Evolutionary conservation across 2,888 invertebrate genomes (phyloP).

Genomic region (Mesorhabditis spiculigera): DNA sequence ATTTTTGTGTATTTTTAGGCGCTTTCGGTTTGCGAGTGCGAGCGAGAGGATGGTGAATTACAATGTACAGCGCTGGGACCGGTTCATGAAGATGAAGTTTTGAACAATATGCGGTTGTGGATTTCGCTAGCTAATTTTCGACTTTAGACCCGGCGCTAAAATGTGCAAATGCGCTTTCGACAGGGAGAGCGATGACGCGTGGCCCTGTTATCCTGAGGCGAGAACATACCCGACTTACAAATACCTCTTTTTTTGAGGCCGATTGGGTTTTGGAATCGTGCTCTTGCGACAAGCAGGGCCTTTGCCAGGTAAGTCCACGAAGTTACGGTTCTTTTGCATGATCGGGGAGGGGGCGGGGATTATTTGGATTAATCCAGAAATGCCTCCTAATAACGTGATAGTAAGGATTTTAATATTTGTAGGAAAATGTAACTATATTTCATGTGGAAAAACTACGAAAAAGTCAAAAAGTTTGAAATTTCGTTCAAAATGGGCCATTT

Average conservation of each 20-base stretch:
- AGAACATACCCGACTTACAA: background rate
- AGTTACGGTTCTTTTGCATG: too few relatives aligned
- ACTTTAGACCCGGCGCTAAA: constrained; percentile 15
- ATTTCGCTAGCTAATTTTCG: background rate
- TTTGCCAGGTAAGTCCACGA: constrained; percentile 16
- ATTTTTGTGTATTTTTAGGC: constrained; percentile 11
- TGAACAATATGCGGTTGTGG: background rate
- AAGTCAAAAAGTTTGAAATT: too few relatives aligned
- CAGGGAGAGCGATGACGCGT: constrained; percentile 37
- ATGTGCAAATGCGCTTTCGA: constrained; percentile 53
- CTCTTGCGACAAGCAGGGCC: constrained; percentile 35
- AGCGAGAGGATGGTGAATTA: constrained; percentile 9
- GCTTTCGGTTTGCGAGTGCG: constrained; percentile 30
- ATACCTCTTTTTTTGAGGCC: background rate
- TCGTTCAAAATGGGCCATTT: too few relatives aligned
- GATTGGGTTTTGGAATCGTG: constrained; percentile 27
- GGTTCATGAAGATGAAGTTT: background rate
- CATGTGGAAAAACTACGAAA: too few relatives aligned
- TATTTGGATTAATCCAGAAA: too few relatives aligned
- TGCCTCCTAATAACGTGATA: too few relatives aligned
- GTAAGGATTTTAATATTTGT: too few relatives aligned
- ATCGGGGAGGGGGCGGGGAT: too few relatives aligned
- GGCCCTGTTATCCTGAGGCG: constrained; percentile 24
- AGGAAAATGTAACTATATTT: too few relatives aligned
- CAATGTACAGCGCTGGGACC: background rate